These are phyloP conservation scores for Mobula birostris DNA, from an alignment of 2,113 vertebrate genomes.

Conservation along the genomic window DNA sequence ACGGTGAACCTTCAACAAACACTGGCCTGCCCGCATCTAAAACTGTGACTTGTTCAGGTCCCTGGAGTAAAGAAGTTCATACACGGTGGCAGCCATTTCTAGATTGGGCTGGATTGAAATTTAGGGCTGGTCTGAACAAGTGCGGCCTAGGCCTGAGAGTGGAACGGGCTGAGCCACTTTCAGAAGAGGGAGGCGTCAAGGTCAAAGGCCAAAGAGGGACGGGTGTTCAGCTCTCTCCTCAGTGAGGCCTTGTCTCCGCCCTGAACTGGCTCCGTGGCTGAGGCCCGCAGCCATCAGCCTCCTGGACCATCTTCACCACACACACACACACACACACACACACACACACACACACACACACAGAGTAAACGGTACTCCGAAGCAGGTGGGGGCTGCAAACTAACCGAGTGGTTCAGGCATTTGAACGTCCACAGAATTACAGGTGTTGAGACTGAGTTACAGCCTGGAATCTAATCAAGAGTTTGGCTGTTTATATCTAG, in stretches of 20 bases:
- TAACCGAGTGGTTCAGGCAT: neutral
- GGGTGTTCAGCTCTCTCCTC: too few species aligned
- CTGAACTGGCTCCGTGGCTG: too few species aligned
- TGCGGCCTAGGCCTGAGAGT: too few species aligned
- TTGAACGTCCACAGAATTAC: neutral
- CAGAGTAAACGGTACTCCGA: neutral
- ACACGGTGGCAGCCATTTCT: too few species aligned
- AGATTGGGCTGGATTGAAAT: too few species aligned
- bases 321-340: constrained; percentile 2
- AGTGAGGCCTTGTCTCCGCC: too few species aligned
- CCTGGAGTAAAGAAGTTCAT: neutral
- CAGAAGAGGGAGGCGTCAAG: too few species aligned
- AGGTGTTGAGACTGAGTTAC: neutral
- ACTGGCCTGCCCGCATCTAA: neutral
- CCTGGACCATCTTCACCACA: too few species aligned
- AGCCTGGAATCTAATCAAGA: neutral
- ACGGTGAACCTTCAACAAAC: neutral
- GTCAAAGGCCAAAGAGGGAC: too few species aligned
- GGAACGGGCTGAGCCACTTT: too few species aligned
- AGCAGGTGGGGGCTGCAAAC: neutral
- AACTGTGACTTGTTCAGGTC: neutral
- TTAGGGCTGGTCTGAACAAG: too few species aligned
- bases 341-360: neutral
- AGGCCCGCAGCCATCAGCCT: too few species aligned
- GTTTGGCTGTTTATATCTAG: neutral